Evolutionary conservation across 2,113 vertebrate species (phyloP), one percentile per base, ranked within the genome.

Genomic region (Chloebia gouldiae): DNA sequence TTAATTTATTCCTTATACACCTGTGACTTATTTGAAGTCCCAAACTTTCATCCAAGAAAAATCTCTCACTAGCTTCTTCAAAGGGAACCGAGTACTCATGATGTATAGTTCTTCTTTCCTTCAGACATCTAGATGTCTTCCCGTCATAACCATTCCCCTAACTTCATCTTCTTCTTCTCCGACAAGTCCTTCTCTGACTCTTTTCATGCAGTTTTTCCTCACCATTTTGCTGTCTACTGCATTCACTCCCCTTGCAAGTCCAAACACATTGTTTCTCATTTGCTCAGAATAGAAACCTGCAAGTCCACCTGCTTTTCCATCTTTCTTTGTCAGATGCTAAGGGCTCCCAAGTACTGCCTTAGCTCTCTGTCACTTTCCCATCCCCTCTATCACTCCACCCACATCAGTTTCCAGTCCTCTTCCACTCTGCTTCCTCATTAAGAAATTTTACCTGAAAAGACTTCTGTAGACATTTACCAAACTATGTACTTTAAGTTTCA

Each of bases 91-190:
- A 66, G 13, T 54, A 15, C 6, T 86, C 30, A 9, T 59, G 23
- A 21, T 81, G 7, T 51, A 7, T 18, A 64, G 13, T 13, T 51
- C 27, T 69, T 69, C 80, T 76, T 80, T 39, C 5, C 6, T 76
- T 53, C 0, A 0, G 15, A 54, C 23, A 59, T 16, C 23, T 11
- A 7, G n/a, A 83, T 7, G 3, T 23, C 45, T 21, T 57, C 18
- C 28, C 45, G 18, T 69, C n/a, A 42, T 37, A 56, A 19, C 31
- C 6, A 5, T 64, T 72, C 31, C 13, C 10, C 27, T 39, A 42
- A 14, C 39, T 87, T 61, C 30, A 45, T 24, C 22, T n/a, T 70
- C 30, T 71, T 30, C 13, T 21, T 65, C 35, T 61, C 31, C 50
- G 69, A 61, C 40, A 79, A 81, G 21, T n/a, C n/a, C n/a, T n/a